Base-by-base conservation (phyloP, 2,113 vertebrate genomes). In the Morone chrysops region DNA sequence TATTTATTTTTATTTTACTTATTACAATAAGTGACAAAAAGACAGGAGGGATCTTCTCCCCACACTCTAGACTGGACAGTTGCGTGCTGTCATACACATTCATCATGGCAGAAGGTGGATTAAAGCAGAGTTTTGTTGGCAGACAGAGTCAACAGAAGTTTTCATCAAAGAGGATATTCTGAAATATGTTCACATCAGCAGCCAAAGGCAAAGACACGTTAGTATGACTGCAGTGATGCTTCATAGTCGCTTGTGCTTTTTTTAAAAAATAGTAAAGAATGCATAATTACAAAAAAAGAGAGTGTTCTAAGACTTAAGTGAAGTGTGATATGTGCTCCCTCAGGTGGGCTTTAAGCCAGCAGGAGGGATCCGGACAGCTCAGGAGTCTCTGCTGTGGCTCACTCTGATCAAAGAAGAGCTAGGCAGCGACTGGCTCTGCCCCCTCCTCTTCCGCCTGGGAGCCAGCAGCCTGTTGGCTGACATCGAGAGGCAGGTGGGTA, bases 311-410 rank as follows among this genome's bases (percentile, higher is more conserved):
- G 31, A 31, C 31, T 43, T 43, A 43, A 43, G 10, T 9, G 41
- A 43, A 43, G 41, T 43, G 41, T 43, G 9, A 0, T 36, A 22
- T 70, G 25, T 68, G n/a, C 63, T 45, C 2, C 20, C 66, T 50
- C 67, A 96, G 95, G 94, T 96, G 84, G 95, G 95, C 59, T 99
- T 99, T 90, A 99, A 99, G 68, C 98, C 98, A 0, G 98, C 98
- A 0, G 98, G 98, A 12, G 97, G 98, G 61, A 99, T 99, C 90
- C 96, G 98, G 13, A 98, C 92, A 0, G 97, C 98, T 0, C 95
- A 97, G 81, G 97, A 99, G 53, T 95, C 97, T 10, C 89, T 99
- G 43, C 94, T 96, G 1, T 99, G 98, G 98, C 96, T 99, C 1
- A 94, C 92, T 11, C 95, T 99, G 56, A 95, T 99, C 65, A 98